Percentiles rank a stretch among this genome's conserved stretches.
phyloP scores from a whole-genome alignment of 2,888 invertebrate species.

The Pammene aurita region DNA sequence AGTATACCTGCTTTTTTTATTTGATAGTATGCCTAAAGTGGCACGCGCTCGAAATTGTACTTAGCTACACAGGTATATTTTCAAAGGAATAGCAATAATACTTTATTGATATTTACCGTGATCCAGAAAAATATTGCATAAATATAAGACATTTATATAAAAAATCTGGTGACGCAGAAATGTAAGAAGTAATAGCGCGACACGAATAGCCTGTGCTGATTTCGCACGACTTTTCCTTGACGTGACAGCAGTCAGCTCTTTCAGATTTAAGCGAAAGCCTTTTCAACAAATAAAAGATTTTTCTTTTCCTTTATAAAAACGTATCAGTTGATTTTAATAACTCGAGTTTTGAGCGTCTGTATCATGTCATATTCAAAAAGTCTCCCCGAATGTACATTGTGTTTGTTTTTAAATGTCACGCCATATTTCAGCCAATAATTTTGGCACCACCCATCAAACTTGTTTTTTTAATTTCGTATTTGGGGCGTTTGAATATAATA shows the following conservation, averaged over 20 bases:
- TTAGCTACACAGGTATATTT: no score
- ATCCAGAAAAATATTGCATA: neutral
- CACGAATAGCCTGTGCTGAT: constrained; percentile 13
- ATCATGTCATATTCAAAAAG: neutral
- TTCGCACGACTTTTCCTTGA: constrained; percentile 15
- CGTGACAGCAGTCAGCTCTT: constrained; percentile 26
- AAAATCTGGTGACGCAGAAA: constrained; percentile 21
- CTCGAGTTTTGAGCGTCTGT: neutral
- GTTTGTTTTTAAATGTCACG: no score
- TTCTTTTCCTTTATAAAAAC: constrained; percentile 3
- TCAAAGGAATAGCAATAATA: no score
- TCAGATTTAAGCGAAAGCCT: constrained; percentile 33
- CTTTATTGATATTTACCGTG: no score
- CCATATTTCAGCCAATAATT: no score
- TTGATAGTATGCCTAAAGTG: no score
- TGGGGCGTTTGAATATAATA: no score
- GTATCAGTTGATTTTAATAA: constrained; percentile 5
- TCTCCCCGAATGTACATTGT: neutral
- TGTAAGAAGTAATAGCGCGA: constrained; percentile 22
- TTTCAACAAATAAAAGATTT: constrained; percentile 26
- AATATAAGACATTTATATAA: constrained; percentile 1
- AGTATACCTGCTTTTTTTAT: no score
- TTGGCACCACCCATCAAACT: no score
- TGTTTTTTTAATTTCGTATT: no score
- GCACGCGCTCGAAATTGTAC: no score